A percentile compares a stretch with the other conserved stretches of the same genome.
phyloP scores from a whole-genome alignment of 2,113 vertebrate genomes.

The Speoplatyrhinus poulsoni region DNA sequence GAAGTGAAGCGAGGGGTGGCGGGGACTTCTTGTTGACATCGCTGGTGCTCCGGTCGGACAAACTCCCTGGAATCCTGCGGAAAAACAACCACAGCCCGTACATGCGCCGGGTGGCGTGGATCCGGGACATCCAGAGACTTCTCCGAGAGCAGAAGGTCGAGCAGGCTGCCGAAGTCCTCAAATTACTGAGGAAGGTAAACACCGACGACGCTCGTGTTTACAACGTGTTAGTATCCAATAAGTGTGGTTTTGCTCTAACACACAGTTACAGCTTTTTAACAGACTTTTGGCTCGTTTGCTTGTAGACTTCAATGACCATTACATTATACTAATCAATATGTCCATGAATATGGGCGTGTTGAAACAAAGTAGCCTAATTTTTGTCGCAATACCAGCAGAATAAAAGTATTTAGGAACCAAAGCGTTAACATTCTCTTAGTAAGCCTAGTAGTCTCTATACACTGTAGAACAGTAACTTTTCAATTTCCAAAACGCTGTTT shows the following conservation, averaged over 20 bases:
- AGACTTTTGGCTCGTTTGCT: not conserved
- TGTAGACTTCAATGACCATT: not conserved
- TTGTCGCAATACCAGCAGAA: too few species aligned
- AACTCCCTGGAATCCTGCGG: constrained; percentile 77
- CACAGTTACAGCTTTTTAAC: too few species aligned
- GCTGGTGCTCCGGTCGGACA: constrained; percentile 75
- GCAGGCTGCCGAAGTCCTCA: constrained; percentile 79
- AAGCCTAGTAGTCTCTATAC: too few species aligned
- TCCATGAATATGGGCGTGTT: too few species aligned
- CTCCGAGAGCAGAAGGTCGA: constrained; percentile 76
- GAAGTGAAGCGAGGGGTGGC: constrained; percentile 49
- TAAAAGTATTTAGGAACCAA: too few species aligned
- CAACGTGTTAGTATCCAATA: not conserved
- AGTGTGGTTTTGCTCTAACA: not conserved
- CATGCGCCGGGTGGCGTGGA: constrained; percentile 75
- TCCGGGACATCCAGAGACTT: constrained; percentile 80
- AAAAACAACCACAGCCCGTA: constrained; percentile 81
- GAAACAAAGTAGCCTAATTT: not conserved
- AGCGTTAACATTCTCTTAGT: too few species aligned
- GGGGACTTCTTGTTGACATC: constrained; percentile 75
- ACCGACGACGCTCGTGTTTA: not conserved
- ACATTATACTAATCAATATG: not conserved
- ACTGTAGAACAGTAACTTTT: too few species aligned
- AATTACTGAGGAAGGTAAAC: constrained; percentile 83
- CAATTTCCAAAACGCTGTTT: too few species aligned